Base-by-base conservation (phyloP, 2,113 vertebrate genomes). In the Odocoileus virginianus region DNA sequence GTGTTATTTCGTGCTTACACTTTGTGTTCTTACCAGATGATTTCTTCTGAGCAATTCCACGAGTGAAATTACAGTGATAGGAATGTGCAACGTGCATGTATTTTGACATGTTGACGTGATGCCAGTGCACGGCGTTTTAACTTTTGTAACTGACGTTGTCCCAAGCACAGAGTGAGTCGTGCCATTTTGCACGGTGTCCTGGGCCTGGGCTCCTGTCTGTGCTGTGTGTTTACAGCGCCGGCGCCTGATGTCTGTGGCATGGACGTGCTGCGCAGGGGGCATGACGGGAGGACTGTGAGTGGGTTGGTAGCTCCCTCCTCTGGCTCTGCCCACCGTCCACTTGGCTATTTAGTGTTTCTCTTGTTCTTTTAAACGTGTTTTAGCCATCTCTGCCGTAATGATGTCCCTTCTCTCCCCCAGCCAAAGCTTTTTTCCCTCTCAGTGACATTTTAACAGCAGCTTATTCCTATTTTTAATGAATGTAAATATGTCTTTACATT, bases 321-420 rank as follows among this genome's bases (percentile, higher is more conserved):
- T 47, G 52, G n/a, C 13, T 27, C 57, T 16, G 45, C 28, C 33
- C 54, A 0, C 15, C 13, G 45, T 57, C 27, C 60, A 1, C 12
- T 30, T 23, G 27, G 28, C 78, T 27, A 2, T 27, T 30, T 14
- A 2, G 7, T 33, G n/a, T 78, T 64, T 27, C 74, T 40, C 67
- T 40, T 61, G 9, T 47, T 82, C 11, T n/a, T 83, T 23, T 11
- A 25, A 25, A 58, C 19, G 15, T 55, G 33, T 81, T 30, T 60
- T 12, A 16, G 43, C 43, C 36, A 1, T 9, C 52, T 4, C 0
- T 47, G n/a, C 15, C 6, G 0, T 5, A 21, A 6, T 11, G 43
- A 30, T 40, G 6, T 55, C 33, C 21, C 33, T 19, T 3, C n/a
- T 36, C 4, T 19, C 7, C 43, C 10, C 45, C 11, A 33, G 40